Conservation (phyloP, 2,888 invertebrate species). For the Chymomyza fuscimana region DNA sequence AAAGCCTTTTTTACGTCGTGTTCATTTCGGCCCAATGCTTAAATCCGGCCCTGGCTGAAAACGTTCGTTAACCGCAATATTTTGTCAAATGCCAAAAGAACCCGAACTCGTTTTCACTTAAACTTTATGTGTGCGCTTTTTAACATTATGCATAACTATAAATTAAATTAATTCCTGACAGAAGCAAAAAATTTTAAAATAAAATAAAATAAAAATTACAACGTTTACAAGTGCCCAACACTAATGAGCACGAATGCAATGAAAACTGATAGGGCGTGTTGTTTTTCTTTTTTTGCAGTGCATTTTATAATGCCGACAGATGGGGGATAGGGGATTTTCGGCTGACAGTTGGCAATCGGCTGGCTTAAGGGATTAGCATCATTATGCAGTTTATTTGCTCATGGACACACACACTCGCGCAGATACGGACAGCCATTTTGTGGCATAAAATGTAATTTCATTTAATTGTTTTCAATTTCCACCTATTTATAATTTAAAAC, state of each 20-base stretch:
- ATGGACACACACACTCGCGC: not conserved
- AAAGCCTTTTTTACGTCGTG: too few species aligned
- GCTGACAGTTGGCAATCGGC: not conserved
- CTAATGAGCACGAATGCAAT: slow-evolving; percentile 68
- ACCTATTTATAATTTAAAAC: slow-evolving; percentile 64
- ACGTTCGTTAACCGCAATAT: slow-evolving; percentile 50
- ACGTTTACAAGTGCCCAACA: slow-evolving; percentile 49
- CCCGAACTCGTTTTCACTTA: not conserved
- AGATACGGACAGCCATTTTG: slow-evolving; percentile 20
- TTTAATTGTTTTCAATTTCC: slow-evolving; percentile 70
- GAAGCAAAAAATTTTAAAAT: slow-evolving; percentile 34
- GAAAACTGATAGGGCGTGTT: slow-evolving; percentile 61
- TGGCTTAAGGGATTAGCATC: slow-evolving; percentile 70
- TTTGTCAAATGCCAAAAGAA: slow-evolving; percentile 49
- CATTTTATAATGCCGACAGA: not conserved
- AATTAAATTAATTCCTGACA: slow-evolving; percentile 42
- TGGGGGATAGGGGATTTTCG: not conserved
- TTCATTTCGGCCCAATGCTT: too few species aligned
- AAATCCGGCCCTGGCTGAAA: not conserved
- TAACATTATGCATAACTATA: slow-evolving; percentile 34
- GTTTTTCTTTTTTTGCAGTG: slow-evolving; percentile 21
- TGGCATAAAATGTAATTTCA: slow-evolving; percentile 51
- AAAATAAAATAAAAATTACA: not conserved
- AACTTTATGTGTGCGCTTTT: not conserved
- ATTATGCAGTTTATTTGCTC: slow-evolving; percentile 68